Percentiles rank a stretch among this genome's conserved stretches.
Evolutionary conservation across 2,113 vertebrate genomes (phyloP).

Genomic region (Tupaia tana): DNA sequence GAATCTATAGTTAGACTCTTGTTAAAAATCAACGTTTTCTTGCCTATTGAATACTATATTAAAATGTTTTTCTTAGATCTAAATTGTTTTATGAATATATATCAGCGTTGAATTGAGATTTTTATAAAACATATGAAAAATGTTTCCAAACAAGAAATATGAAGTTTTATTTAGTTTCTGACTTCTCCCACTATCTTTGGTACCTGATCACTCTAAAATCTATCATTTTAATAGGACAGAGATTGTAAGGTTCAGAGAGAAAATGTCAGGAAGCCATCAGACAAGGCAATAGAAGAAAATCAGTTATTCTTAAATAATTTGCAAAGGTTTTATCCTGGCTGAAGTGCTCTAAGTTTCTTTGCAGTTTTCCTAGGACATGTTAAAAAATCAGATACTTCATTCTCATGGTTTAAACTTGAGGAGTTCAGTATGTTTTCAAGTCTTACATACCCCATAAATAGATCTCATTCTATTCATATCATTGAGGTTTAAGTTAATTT

Average conservation of each 20-base stretch:
- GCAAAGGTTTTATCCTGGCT: slow-evolving; percentile 69
- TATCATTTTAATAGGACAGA: slow-evolving; percentile 51
- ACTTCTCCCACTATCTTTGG: not conserved
- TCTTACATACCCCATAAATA: slow-evolving; percentile 7
- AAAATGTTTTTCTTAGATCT: not conserved
- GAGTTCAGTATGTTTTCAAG: not conserved
- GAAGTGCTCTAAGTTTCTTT: slow-evolving; percentile 39
- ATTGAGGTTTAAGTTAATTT: not conserved
- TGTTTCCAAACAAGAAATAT: not conserved
- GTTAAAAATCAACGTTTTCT: slow-evolving; percentile 1
- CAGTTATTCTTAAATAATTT: slow-evolving; percentile 59
- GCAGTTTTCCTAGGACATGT: slow-evolving; percentile 66
- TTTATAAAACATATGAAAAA: not conserved
- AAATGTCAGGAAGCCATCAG: slow-evolving; percentile 41
- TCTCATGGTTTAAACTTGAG: slow-evolving; percentile 13
- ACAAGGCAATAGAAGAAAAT: slow-evolving; percentile 23
- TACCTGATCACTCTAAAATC: not conserved
- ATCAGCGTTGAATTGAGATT: not conserved
- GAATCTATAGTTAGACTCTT: not conserved
- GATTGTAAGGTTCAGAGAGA: slow-evolving; percentile 43
- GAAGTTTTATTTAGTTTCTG: not conserved
- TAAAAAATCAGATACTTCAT: slow-evolving; percentile 5
- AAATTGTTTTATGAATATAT: not conserved
- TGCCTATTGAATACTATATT: not conserved
- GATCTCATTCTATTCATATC: slow-evolving; percentile 1